Evolutionary conservation across 2,888 invertebrate species (phyloP).

Genomic region (Pheosia gnoma): DNA sequence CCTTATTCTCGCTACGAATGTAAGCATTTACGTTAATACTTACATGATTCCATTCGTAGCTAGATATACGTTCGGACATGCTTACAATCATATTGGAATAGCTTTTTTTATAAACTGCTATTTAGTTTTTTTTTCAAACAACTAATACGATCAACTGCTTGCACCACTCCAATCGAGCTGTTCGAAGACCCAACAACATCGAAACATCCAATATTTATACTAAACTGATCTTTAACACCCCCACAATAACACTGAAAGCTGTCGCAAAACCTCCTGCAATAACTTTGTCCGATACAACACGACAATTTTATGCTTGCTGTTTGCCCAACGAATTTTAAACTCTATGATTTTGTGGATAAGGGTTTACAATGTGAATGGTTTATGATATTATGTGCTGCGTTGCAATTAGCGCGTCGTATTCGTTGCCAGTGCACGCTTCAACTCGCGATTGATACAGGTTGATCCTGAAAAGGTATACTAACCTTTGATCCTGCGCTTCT

Average conservation of each 20-base stretch:
- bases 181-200: constrained; percentile 32
- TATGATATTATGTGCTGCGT: constrained; percentile 36
- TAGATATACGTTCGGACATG: too few species aligned
- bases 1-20: too few species aligned
- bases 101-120: too few species aligned
- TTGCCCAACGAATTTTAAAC: constrained; percentile 16
- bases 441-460: not conserved
- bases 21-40: too few species aligned
- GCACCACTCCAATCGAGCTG: constrained; percentile 36
- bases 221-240: constrained; percentile 14
- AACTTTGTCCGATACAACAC: constrained; percentile 39
- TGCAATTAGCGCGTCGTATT: constrained; percentile 48
- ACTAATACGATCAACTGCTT: constrained; percentile 27
- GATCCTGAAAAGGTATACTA: too few species aligned
- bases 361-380: constrained; percentile 1
- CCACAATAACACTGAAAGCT: constrained; percentile 4
- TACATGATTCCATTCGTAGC: too few species aligned
- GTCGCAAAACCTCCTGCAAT: constrained; percentile 26
- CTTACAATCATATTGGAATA: too few species aligned
- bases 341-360: not conserved
- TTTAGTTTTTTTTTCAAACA: not conserved
- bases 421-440: constrained; percentile 37
- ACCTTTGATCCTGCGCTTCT: too few species aligned
- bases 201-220: not conserved
- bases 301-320: constrained; percentile 22